phyloP scores from a whole-genome alignment of 2,113 vertebrate species.

The Pituophis catenifer region DNA sequence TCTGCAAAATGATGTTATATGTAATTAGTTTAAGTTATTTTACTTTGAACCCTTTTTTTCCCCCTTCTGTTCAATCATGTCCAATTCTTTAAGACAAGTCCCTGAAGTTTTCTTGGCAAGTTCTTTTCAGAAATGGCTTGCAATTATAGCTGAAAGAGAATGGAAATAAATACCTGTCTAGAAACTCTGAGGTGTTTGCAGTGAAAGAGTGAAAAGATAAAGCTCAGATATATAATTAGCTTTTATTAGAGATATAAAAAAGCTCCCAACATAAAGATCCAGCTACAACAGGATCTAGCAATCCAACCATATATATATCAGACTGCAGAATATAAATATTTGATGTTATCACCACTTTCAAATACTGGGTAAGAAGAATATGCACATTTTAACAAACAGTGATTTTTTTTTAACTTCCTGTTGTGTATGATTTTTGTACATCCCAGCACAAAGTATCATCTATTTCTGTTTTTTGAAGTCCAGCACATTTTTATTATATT shows the following conservation, averaged over 20 bases:
- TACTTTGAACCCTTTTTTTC: background rate
- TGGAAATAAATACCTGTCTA: background rate
- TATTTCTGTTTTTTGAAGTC: background rate
- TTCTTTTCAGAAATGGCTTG: background rate
- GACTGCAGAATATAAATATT: background rate
- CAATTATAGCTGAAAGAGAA: background rate
- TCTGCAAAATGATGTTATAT: constrained; percentile 61
- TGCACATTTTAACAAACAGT: background rate
- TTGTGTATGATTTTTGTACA: background rate
- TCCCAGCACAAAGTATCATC: background rate
- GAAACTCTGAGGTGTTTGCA: background rate
- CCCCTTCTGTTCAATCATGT: background rate
- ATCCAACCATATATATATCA: background rate
- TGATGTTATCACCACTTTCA: background rate
- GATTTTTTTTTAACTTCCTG: background rate
- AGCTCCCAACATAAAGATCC: background rate
- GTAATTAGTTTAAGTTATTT: constrained; percentile 1
- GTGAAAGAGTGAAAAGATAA: background rate
- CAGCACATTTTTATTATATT: background rate
- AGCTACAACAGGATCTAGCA: background rate
- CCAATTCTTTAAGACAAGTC: background rate
- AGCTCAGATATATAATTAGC: background rate
- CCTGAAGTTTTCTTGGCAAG: background rate
- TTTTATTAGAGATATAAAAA: background rate
- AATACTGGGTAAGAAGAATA: background rate